Evolutionary conservation across 1,140 invertebrate species (phyloP).

Genomic region (Achroia grisella): DNA sequence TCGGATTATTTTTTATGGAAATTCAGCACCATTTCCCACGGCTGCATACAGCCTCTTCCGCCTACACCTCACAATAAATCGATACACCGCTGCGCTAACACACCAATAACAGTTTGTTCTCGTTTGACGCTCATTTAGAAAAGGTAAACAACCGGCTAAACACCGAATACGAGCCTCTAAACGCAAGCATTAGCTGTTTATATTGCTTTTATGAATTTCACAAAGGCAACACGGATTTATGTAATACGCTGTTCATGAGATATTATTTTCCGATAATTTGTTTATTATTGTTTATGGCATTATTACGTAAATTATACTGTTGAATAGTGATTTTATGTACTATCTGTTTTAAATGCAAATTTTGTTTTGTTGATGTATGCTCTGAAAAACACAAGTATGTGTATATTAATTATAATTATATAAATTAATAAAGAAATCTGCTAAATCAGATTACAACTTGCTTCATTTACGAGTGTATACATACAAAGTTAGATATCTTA

Average conservation of each 20-base stretch:
- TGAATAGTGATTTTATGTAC: too few relatives aligned
- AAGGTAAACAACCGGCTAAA: conserved; percentile 27
- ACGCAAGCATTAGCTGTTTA: conserved; percentile 4
- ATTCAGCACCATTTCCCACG: conserved; percentile 3
- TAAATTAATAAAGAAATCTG: too few relatives aligned
- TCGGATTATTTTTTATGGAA: too few relatives aligned
- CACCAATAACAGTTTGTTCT: conserved; percentile 35
- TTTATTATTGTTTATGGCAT: background rate
- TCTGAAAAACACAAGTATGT: too few relatives aligned
- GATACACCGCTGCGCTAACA: conserved; percentile 25
- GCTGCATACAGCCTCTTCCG: conserved; percentile 5
- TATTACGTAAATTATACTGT: too few relatives aligned
- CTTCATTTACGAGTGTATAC: too few relatives aligned
- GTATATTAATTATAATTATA: too few relatives aligned
- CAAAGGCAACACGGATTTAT: background rate
- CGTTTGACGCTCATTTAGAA: conserved; percentile 41
- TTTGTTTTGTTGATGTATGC: too few relatives aligned
- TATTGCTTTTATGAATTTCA: conserved; percentile 1
- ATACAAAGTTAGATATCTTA: too few relatives aligned
- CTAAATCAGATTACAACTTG: too few relatives aligned
- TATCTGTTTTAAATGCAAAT: too few relatives aligned
- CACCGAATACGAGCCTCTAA: conserved; percentile 8
- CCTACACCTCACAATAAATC: conserved; percentile 26
- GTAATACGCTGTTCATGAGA: background rate
- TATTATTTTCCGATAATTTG: background rate